Conservation (phyloP, 2,113 vertebrate species). For the Chascanopsetta lugubris region DNA sequence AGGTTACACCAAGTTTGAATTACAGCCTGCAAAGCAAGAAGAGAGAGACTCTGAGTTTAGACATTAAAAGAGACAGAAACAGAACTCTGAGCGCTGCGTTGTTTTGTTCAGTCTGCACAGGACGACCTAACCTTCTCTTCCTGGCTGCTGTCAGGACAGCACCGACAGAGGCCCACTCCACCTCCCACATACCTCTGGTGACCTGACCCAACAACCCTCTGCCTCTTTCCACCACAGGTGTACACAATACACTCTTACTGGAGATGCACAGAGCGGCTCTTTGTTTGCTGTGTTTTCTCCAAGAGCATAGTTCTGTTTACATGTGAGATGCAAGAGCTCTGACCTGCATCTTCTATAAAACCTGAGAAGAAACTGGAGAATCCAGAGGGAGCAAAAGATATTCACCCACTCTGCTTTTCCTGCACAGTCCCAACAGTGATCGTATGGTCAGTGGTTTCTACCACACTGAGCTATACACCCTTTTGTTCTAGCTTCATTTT, state of each 20-base stretch:
- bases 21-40: constrained; percentile 14
- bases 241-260: neutral
- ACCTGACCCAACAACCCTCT: neutral
- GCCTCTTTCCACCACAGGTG: neutral
- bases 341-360: neutral
- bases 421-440: too few species aligned
- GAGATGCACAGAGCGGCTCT: neutral
- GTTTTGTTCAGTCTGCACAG: constrained; percentile 7
- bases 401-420: too few species aligned
- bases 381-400: too few species aligned
- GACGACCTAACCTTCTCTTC: constrained; percentile 38
- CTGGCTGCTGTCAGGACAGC: neutral
- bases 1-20: constrained; percentile 14
- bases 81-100: neutral
- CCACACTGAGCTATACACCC: too few species aligned
- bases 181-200: neutral
- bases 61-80: neutral
- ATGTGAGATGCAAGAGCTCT: neutral
- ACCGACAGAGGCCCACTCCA: neutral
- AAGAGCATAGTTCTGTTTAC: neutral
- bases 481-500: too few species aligned
- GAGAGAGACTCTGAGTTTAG: neutral
- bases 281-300: neutral
- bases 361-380: too few species aligned
- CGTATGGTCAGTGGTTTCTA: too few species aligned